Evolutionary conservation across 1,140 invertebrate species (phyloP).

Genomic region (Acromyrmex echinatior): DNA sequence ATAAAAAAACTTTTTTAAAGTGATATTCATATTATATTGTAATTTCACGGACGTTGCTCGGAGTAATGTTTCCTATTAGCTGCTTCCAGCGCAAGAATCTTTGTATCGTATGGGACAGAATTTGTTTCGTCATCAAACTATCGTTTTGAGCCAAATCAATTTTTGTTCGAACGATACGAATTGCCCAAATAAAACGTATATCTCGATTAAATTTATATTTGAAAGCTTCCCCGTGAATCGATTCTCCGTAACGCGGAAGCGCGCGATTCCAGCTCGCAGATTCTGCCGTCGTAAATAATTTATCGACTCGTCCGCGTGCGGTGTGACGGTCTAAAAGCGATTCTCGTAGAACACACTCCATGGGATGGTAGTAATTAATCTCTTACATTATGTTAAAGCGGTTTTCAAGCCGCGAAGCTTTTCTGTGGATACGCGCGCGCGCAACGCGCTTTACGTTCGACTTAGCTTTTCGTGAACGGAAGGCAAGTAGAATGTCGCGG

Average conservation of each 20-base stretch:
- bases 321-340: constrained; percentile 29
- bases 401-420: constrained; percentile 26
- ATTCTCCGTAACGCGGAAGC: constrained; percentile 29
- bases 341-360: constrained; percentile 8
- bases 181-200: constrained; percentile 42
- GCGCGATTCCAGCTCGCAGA: constrained; percentile 5
- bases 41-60: constrained; percentile 41
- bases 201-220: constrained; percentile 60
- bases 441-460: constrained; percentile 27
- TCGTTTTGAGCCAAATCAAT: constrained; percentile 39
- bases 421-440: background rate
- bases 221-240: constrained; percentile 37
- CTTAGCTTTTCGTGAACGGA: constrained; percentile 63
- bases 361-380: constrained; percentile 63
- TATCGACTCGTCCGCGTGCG: constrained; percentile 14
- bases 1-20: constrained; percentile 33
- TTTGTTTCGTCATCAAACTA: constrained; percentile 51
- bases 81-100: background rate
- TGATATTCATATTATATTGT: constrained; percentile 20
- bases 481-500: constrained; percentile 52
- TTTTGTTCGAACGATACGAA: constrained; percentile 30
- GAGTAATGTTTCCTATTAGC: constrained; percentile 43
- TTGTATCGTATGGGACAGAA: background rate
- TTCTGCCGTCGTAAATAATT: constrained; percentile 57
- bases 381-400: constrained; percentile 33